Evolutionary conservation across 2,113 vertebrate genomes (phyloP), one percentile per base, ranked within the genome.

Genomic region (Furnarius figulus): DNA sequence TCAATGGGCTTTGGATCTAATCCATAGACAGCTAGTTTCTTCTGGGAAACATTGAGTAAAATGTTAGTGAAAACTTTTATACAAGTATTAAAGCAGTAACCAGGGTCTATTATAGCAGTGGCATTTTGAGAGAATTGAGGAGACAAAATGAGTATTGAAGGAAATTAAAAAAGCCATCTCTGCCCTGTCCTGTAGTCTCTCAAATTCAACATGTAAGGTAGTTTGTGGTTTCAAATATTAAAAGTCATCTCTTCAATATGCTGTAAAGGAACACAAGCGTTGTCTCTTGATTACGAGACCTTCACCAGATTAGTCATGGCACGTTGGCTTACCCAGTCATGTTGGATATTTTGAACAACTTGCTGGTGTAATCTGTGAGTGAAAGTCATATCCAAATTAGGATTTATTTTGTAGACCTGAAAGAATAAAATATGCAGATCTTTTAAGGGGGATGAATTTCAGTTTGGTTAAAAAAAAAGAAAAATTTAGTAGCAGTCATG

Each of bases 1-100:
- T 95, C 89, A 95, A 18, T 94, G 74, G 52, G 28, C 46, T 89
- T 96, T 92, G 80, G 37, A 92, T 92, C 56, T 65, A 80, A 63
- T 44, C 44, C 63, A 87, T n/a, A 89, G 90, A 71, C 56, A 93
- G 59, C 27, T 95, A 44, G 59, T 96, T 95, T 91, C 85, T 87
- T 74, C 94, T 87, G 84, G 18, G 95, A 95, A 96, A 66, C 12
- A 9, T 40, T 90, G 35, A 81, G 31, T 73, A 94, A 97, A 97
- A 95, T 76, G 46, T 82, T 88, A 71, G 47, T 81, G 59, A 92
- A 93, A 97, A 96, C 63, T 94, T 89, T 61, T 35, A 89, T 47
- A 35, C 10, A 33, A 46, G n/a, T 95, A 81, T 81, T 94, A 81
- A 56, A 70, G 40, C 49, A 73, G 66, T 37, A 97, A 62, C 44